Percentiles rank a stretch among this genome's conserved stretches.
These are phyloP conservation scores for Sarcophilus harrisii DNA, from an alignment of 2,797 vertebrate species.

Conservation along the genomic window DNA sequence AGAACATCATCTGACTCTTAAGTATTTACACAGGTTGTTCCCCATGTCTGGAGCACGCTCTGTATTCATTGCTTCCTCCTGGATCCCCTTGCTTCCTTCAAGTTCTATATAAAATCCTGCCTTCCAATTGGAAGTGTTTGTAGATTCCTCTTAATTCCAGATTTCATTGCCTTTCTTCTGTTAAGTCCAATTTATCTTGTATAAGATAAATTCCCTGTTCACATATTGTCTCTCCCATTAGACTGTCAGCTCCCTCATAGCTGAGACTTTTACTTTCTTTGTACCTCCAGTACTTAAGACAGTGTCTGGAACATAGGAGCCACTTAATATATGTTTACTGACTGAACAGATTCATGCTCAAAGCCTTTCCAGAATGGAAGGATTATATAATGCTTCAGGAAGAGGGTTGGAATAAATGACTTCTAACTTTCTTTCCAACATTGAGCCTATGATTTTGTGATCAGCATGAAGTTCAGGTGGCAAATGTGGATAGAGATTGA, in stretches of 20 bases:
- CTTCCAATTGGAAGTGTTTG: neutral
- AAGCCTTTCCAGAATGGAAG: neutral
- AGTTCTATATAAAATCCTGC: neutral
- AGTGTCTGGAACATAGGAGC: neutral
- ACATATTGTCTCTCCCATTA: neutral
- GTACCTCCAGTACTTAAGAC: neutral
- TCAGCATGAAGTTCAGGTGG: neutral
- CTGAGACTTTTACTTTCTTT: neutral
- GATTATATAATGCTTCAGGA: neutral
- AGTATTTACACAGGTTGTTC: neutral
- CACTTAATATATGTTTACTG: neutral
- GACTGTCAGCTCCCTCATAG: neutral
- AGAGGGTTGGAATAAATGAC: neutral
- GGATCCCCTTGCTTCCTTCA: neutral
- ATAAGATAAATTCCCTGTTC: no score
- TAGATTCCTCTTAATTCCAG: neutral
- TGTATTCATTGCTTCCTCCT: neutral
- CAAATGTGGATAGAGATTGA: neutral
- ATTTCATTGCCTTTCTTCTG: neutral
- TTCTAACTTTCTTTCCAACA: neutral
- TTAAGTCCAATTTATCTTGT: neutral
- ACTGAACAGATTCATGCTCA: neutral
- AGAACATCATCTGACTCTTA: neutral
- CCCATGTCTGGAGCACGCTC: neutral
- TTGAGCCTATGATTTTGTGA: neutral